Conservation (phyloP, 64 coral and sea anemone genomes). For the Actinia tenebrosa region DNA sequence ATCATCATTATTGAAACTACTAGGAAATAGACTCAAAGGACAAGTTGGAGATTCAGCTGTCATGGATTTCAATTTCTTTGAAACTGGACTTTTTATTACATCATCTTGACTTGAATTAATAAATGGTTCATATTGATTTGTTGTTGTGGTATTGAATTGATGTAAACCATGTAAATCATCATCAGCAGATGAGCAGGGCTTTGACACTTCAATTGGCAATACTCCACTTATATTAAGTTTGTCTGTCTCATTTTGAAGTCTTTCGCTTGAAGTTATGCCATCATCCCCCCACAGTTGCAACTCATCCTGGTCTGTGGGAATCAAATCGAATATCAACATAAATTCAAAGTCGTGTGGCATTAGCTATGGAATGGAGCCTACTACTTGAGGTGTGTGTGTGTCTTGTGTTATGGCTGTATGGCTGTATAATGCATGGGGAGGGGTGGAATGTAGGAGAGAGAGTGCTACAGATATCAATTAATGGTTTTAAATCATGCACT, state of each 20-base stretch:
- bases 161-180: not conserved
- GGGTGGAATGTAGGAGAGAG: no score
- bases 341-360: no score
- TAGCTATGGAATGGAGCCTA: no score
- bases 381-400: no score
- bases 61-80: not conserved
- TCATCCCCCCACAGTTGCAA: not conserved
- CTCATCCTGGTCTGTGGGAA: not conserved
- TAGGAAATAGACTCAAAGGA: not conserved
- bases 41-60: not conserved
- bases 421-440: no score
- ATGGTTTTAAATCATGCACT: no score
- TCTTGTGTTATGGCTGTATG: no score
- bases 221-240: not conserved
- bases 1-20: conserved; percentile 4
- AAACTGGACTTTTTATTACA: not conserved
- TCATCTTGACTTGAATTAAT: not conserved
- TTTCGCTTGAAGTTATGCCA: not conserved
- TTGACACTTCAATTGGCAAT: not conserved
- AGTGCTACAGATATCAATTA: no score
- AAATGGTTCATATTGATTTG: not conserved
- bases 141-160: not conserved
- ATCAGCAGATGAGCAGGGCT: not conserved
- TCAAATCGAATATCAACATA: no score
- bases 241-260: not conserved